Evolutionary conservation across 2,797 vertebrate species (phyloP), one percentile per base, ranked within the genome.

Genomic region (Apodemus agrarius): DNA sequence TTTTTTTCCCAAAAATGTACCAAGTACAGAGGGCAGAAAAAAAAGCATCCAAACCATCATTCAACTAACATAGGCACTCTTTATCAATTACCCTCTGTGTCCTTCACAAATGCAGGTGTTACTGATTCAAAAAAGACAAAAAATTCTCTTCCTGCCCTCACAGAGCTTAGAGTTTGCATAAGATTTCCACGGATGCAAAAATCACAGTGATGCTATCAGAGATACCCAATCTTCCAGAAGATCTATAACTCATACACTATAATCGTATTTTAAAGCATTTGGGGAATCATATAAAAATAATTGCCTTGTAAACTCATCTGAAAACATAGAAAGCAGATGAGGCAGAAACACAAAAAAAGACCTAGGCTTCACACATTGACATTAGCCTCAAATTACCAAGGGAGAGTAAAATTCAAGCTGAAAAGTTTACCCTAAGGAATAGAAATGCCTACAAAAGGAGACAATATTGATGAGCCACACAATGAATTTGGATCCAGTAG

Each of bases 51-150:
- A n/a, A n/a, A n/a, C n/a, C n/a, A n/a, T n/a, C n/a, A n/a, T n/a
- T 90, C 49, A 96, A 59, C 54, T 79, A 89, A 89, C 84, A 80
- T 75, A 96, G 69, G 52, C 16, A 74, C 16, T 91, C 49, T 87
- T 96, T 83, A 88, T 90, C 90, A 95, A 40, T 59, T 19, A 69
- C 4, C 79, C 63, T 19, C 67, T n/a, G 0, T 43, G 9, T 88
- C n/a, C 5, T 59, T 86, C 79, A 61, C 37, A 83, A 26, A 82
- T 67, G 12, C 21, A 97, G 13, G 34, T 11, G 24, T 24, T 59
- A 22, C 1, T 1, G 21, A 80, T 91, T 87, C 67, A 90, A 93
- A 82, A 49, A 85, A 78, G 46, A 34, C 24, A 74, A 52, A 93
- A 90, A 12, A 8, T 26, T 52, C 86, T 26, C 14, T 80, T 67